A percentile compares a stretch with the other conserved stretches of the same genome.
Evolutionary conservation across 2,888 invertebrate species (phyloP).

Genomic region (Euproctis similis): DNA sequence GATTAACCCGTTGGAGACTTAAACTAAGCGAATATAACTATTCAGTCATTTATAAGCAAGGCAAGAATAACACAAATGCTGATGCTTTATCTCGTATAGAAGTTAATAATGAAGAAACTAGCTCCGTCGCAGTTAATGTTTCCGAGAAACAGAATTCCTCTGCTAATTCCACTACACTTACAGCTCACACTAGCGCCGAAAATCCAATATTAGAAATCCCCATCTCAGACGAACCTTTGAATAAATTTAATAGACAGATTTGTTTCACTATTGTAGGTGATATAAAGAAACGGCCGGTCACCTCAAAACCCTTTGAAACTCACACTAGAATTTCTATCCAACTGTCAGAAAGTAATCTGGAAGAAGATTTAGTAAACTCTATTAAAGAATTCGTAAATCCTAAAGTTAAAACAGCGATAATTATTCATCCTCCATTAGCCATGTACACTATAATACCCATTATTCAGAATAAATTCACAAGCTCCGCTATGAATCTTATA

Average conservation of each 20-base stretch:
- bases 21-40: constrained; percentile 2
- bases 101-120: constrained; percentile 3
- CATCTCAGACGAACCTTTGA: constrained; percentile 4
- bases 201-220: constrained; percentile 4
- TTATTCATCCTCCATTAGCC: not conserved
- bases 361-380: constrained; percentile 1
- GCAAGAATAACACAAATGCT: no score
- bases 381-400: constrained; percentile 2
- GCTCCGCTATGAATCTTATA: constrained; percentile 1
- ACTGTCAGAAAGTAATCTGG: constrained; percentile 1
- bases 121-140: constrained; percentile 1
- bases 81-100: constrained; percentile 1
- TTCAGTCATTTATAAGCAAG: constrained; percentile 2
- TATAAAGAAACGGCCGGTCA: constrained; percentile 2
- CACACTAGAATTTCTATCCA: constrained; percentile 3
- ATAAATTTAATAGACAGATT: constrained; percentile 4
- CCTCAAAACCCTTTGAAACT: constrained; percentile 3
- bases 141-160: not conserved
- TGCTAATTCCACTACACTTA: not conserved
- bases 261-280: constrained; percentile 3
- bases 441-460: constrained; percentile 3
- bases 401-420: constrained; percentile 1
- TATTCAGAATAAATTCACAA: constrained; percentile 2
- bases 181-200: constrained; percentile 2
- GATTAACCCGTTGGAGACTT: no score